Base-by-base conservation (phyloP, 2,797 vertebrate species). In the Artibeus jamaicensis region DNA sequence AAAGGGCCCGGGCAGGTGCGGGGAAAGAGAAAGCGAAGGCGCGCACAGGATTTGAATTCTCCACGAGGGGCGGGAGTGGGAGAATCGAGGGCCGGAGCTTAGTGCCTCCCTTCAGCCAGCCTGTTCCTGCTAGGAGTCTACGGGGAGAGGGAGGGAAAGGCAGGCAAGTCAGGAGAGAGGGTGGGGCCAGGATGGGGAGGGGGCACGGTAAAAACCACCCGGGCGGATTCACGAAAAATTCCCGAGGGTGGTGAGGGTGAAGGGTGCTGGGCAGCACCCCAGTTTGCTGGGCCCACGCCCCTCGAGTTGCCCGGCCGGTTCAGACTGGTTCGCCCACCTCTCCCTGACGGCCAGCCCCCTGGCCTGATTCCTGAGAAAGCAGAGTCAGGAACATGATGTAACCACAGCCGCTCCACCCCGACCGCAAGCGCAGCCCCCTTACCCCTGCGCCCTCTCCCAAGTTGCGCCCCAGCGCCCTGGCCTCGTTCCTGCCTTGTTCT, bases 301-400 rank as follows among this genome's bases (percentile, higher is more conserved):
- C 73, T 96, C 62, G 97, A 97, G 97, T 97, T 98, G 98, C 97
- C 98, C 39, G 94, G 98, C 98, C 98, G 97, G 98, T 98, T 98
- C 97, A 93, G 97, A 97, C 91, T 85, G 98, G 98, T 98, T 98
- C 42, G 46, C 96, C 96, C 91, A 95, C 86, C 94, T 96, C 67
- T 95, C 85, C 55, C 48, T 97, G 97, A 97, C 93, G 93, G 96
- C 96, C 98, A 93, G 96, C 91, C 97, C 94, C 89, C 70, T 21
- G 74, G 98, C 98, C 93, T 89, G 98, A 98, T 97, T 98, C 97
- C 97, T 98, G 98, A 98, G 98, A 98, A 98, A 98, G 98, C 97
- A 95, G 97, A 97, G 95, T 71, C 73, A 98, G 98, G 98, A 99
- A 98, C 73, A 92, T 97, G 98, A 98, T 78, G 87, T 98, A 98